These are phyloP conservation scores for Hystrix cristata DNA, from an alignment of 2,113 vertebrate genomes.

Conservation along the genomic window DNA sequence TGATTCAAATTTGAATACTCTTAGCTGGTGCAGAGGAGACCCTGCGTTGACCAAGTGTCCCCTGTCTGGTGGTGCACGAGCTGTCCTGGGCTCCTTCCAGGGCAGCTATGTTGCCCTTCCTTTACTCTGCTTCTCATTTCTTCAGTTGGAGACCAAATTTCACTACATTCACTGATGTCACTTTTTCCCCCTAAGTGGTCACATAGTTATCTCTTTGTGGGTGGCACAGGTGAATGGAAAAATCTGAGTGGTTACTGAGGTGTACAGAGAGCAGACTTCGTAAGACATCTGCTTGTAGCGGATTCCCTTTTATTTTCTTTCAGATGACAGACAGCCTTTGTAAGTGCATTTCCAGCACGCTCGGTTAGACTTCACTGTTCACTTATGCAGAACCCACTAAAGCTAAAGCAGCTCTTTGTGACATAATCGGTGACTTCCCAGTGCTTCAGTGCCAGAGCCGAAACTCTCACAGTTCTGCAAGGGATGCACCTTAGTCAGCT, in stretches of 20 bases:
- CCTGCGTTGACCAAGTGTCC: not conserved
- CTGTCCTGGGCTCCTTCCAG: not conserved
- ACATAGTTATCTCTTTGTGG: conserved; percentile 14
- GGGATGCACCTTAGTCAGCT: not conserved
- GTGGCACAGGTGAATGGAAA: not conserved
- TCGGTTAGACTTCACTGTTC: not conserved
- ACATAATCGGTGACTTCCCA: not conserved
- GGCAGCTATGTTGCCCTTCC: fast-evolving
- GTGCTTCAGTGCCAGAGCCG: not conserved
- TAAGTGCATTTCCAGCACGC: not conserved
- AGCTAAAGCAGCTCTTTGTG: not conserved
- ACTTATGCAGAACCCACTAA: not conserved
- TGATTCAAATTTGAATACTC: not conserved
- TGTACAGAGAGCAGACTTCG: not conserved
- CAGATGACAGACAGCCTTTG: not conserved
- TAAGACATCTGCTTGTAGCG: not conserved
- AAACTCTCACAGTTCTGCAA: not conserved
- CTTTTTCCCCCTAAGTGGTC: not conserved
- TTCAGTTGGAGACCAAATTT: not conserved
- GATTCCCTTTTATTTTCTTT: not conserved
- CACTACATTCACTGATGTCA: not conserved
- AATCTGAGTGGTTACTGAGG: conserved; percentile 10
- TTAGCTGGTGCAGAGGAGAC: not conserved
- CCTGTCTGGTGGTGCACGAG: not conserved
- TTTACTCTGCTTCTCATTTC: not conserved